Percentiles rank a stretch among this genome's conserved stretches.
phyloP scores from a whole-genome alignment of 2,113 vertebrate genomes.

The Todiramphus saurophagus region DNA sequence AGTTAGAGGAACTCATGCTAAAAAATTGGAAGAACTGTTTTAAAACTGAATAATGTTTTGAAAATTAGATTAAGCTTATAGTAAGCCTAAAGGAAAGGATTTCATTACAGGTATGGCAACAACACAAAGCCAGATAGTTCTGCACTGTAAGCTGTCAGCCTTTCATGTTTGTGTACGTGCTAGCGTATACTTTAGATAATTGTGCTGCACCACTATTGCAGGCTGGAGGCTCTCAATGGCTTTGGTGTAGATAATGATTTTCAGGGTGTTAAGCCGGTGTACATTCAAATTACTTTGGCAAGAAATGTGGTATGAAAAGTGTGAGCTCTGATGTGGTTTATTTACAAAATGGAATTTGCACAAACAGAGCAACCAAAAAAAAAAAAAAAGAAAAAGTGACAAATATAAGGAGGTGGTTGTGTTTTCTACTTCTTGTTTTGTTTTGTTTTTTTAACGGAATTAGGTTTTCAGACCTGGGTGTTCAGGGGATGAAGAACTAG shows the following conservation, averaged over 20 bases:
- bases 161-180: background rate
- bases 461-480: background rate
- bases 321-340: background rate
- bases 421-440: too few relatives aligned
- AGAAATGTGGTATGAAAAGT: background rate
- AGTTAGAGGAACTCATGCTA: background rate
- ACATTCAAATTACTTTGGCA: background rate
- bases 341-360: background rate
- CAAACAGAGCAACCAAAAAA: background rate
- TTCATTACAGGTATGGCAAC: background rate
- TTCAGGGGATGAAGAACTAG: background rate
- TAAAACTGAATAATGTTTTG: conserved; percentile 3
- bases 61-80: background rate
- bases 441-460: background rate
- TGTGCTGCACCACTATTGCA: background rate
- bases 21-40: background rate
- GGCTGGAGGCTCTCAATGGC: background rate
- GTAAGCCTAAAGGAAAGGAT: background rate
- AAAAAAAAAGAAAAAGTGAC: background rate
- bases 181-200: background rate
- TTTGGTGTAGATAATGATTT: background rate
- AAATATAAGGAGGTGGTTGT: background rate
- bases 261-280: fast-evolving
- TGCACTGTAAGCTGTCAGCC: background rate
- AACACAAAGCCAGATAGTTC: background rate